A percentile compares a stretch with the other conserved stretches of the same genome.
Evolutionary conservation across 2,113 vertebrate species (phyloP).

Genomic region (Aspidoscelis tigris): DNA sequence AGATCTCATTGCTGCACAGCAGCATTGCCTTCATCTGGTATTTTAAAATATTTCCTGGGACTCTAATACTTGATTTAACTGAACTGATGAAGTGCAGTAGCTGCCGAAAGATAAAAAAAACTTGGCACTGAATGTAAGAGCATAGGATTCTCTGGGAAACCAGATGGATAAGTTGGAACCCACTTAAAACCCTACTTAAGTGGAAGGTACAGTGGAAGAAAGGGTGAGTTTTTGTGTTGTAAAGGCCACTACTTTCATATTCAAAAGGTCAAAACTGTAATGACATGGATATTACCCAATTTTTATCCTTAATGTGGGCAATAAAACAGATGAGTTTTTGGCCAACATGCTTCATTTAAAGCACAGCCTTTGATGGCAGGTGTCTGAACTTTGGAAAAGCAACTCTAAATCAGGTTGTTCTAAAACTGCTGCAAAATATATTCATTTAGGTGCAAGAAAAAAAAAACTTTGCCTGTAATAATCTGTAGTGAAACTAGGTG

Average conservation of each 20-base stretch:
- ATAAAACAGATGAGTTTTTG: not conserved
- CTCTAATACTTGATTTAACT: not conserved
- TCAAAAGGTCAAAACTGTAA: conserved; percentile 13
- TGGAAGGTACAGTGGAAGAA: not conserved
- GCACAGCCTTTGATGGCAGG: not conserved
- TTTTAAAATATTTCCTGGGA: not conserved
- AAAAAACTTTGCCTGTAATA: too few relatives aligned
- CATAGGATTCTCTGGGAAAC: not conserved
- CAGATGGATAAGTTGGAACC: not conserved
- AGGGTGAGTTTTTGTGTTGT: not conserved
- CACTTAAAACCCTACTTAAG: too few relatives aligned
- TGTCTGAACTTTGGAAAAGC: not conserved
- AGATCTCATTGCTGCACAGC: too few relatives aligned
- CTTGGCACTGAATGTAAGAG: not conserved
- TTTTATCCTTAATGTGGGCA: conserved; percentile 3
- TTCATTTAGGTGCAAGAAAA: not conserved
- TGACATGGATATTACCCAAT: not conserved
- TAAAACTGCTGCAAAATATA: not conserved
- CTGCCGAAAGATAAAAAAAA: not conserved
- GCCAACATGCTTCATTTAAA: not conserved
- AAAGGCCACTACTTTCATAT: conserved; percentile 5
- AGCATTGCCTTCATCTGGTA: not conserved
- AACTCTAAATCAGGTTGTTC: not conserved
- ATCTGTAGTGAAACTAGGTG: not conserved
- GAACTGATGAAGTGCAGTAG: not conserved